Base-by-base conservation (phyloP, 1,140 invertebrate genomes). In the Zaprionus inermis region DNA sequence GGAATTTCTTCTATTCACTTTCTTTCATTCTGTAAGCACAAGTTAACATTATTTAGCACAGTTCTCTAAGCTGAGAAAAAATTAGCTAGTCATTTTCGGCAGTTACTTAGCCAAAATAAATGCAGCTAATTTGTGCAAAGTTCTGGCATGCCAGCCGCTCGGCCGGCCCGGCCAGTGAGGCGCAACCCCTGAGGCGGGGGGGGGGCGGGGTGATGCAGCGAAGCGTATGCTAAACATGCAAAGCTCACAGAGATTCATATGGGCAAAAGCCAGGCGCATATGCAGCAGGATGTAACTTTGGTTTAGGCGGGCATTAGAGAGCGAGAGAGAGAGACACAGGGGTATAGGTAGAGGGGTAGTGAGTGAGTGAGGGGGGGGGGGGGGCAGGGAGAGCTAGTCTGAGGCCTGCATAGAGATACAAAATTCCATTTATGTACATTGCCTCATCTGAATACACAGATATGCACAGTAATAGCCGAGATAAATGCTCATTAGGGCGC, bases 401-500 rank as follows among this genome's bases (percentile, higher is more conserved):
- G 18, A n/a, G 14, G 12, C 36, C 63, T 58, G 55, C 55, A 67
- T 59, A 54, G 24, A 7, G 18, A 72, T 72, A 65, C 63, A 41
- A 67, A 59, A 67, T 72, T 67, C 55, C 70, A 57, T 58, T 51
- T 54, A 72, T 72, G 79, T 74, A 36, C 64, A 69, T 79, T 51
- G 65, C 59, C 64, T 68, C 65, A 41, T 61, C 63, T 65, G 49
- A 72, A 60, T 41, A 63, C 64, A 66, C 51, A 71, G 38, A 49
- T 52, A 72, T 67, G 55, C 46, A 56, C 51, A 65, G 51, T 57
- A 77, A 70, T 81, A 73, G 79, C 55, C 68, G 38, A 77, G 74
- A 72, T 81, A 81, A 81, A 82, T 82, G 80, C 80, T 72, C 63
- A 79, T 83, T 82, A 83, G 32, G 41, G 61, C 49, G 20, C 63